phyloP scores from a whole-genome alignment of 2,888 invertebrate species.

The Cremastinae sp. region DNA sequence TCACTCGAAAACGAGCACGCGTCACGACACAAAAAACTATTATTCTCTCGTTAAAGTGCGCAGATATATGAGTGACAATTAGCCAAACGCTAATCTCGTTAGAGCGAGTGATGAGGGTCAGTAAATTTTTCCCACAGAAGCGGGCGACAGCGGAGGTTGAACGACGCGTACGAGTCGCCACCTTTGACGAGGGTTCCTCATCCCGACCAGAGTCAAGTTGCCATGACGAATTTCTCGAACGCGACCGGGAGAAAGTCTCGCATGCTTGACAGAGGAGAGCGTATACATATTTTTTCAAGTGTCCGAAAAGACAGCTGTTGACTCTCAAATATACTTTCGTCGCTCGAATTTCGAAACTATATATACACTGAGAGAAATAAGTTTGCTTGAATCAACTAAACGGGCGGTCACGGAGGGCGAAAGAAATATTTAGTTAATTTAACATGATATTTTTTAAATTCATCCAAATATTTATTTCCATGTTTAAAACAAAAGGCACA shows the following conservation, averaged over 20 bases:
- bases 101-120: conserved; percentile 56
- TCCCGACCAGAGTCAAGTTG: conserved; percentile 46
- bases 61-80: conserved; percentile 43
- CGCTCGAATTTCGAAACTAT: conserved; percentile 13
- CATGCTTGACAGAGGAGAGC: conserved; percentile 36
- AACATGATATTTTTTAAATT: no score
- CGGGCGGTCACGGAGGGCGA: no score
- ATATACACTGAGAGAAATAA: neutral
- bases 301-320: conserved; percentile 46
- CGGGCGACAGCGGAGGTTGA: conserved; percentile 23
- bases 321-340: conserved; percentile 31
- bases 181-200: conserved; percentile 50
- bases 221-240: conserved; percentile 45
- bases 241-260: conserved; percentile 48
- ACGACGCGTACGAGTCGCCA: conserved; percentile 5
- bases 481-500: no score
- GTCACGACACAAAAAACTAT: conserved; percentile 18
- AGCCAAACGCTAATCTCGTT: conserved; percentile 56
- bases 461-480: no score
- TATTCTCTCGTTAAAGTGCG: conserved; percentile 24
- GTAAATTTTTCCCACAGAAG: conserved; percentile 47
- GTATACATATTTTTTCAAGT: conserved; percentile 49
- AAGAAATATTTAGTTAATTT: no score
- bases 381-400: no score
- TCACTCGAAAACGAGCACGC: conserved; percentile 9